Percentiles rank a stretch among this genome's conserved stretches.
phyloP scores from a whole-genome alignment of 2,888 invertebrate species.

The Idaea straminata region DNA sequence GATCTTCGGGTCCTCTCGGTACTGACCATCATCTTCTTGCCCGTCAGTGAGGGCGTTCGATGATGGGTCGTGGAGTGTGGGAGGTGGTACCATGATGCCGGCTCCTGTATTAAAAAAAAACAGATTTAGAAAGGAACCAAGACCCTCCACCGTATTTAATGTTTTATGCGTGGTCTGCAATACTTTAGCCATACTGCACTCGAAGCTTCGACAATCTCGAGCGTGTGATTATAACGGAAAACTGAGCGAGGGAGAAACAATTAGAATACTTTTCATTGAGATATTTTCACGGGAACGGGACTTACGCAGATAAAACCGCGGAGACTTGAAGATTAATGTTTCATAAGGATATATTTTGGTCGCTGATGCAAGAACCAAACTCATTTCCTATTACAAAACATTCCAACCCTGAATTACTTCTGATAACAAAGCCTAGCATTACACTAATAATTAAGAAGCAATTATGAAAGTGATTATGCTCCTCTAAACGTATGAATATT shows the following conservation, averaged over 20 bases:
- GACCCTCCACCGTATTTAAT: too few relatives aligned
- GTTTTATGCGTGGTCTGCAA: too few relatives aligned
- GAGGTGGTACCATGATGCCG: constrained; percentile 91
- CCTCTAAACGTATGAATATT: neutral
- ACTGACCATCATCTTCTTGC: constrained; percentile 91
- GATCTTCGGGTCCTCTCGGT: constrained; percentile 89
- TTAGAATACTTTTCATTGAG: too few relatives aligned
- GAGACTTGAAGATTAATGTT: neutral
- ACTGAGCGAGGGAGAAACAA: neutral
- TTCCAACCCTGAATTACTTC: neutral
- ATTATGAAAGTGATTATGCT: neutral
- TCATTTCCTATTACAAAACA: neutral
- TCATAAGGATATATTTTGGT: neutral
- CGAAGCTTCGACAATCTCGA: too few relatives aligned
- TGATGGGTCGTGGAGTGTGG: constrained; percentile 81
- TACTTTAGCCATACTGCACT: too few relatives aligned
- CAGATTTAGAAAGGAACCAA: too few relatives aligned
- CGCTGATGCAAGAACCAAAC: neutral
- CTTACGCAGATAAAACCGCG: neutral
- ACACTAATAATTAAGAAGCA: neutral
- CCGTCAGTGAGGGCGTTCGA: constrained; percentile 79
- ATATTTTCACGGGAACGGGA: too few relatives aligned
- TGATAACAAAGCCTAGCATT: constrained; percentile 1
- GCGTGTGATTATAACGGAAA: too few relatives aligned
- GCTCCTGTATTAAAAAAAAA: constrained; percentile 54